Evolutionary conservation across 2,888 invertebrate species (phyloP).

Genomic region (Drosophila trichaetosa): DNA sequence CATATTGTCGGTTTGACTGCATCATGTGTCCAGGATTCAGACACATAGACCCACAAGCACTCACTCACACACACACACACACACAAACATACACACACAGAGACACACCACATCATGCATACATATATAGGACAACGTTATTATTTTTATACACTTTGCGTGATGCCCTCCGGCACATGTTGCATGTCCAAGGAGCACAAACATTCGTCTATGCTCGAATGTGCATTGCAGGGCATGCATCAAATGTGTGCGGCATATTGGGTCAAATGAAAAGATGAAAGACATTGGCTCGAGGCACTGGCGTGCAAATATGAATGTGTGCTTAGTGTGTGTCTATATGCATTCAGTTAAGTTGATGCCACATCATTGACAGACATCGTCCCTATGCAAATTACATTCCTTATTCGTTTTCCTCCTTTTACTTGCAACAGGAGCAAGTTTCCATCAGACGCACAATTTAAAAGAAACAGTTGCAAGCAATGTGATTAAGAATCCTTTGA

Average conservation of each 20-base stretch:
- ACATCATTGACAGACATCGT: constrained; percentile 16
- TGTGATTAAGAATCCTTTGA: not conserved
- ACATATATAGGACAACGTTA: constrained; percentile 21
- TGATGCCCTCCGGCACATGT: constrained; percentile 44
- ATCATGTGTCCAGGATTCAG: constrained; percentile 51
- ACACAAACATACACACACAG: constrained; percentile 4
- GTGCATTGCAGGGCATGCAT: constrained; percentile 45
- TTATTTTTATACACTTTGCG: constrained; percentile 39
- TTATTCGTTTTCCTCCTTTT: constrained; percentile 13
- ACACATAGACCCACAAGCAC: constrained; percentile 7
- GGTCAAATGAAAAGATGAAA: constrained; percentile 56
- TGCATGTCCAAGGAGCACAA: constrained; percentile 58
- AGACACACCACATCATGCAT: not conserved
- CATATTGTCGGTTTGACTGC: constrained; percentile 75
- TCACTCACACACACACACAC: not conserved
- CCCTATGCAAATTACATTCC: constrained; percentile 41
- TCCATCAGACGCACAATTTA: constrained; percentile 16
- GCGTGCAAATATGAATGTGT: constrained; percentile 31
- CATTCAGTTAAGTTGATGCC: constrained; percentile 15
- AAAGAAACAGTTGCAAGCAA: not conserved
- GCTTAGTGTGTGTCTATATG: not conserved
- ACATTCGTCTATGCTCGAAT: constrained; percentile 40
- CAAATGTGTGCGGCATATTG: constrained; percentile 65
- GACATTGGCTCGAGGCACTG: constrained; percentile 42
- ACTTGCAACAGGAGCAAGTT: constrained; percentile 10